These are phyloP conservation scores for Danio tinwini DNA, from an alignment of 2,797 vertebrate genomes.

Conservation along the genomic window DNA sequence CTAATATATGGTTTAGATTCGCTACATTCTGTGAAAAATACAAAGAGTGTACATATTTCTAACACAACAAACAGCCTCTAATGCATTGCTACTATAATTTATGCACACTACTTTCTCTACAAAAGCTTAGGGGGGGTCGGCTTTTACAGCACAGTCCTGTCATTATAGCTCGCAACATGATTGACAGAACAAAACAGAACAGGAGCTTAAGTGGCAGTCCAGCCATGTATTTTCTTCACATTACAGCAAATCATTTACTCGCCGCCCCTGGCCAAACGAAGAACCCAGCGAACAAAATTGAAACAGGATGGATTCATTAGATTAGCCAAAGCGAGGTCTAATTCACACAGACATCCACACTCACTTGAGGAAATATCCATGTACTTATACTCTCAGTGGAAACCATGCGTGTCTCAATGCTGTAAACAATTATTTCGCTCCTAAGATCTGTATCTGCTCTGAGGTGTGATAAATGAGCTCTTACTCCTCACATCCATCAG, in stretches of 20 bases:
- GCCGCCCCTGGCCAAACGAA: slow-evolving; percentile 21
- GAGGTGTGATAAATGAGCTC: slow-evolving; percentile 39
- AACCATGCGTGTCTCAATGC: background rate
- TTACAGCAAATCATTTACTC: slow-evolving; percentile 38
- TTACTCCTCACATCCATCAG: slow-evolving; percentile 42
- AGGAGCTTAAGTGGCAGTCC: slow-evolving; percentile 23
- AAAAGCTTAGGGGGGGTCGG: background rate
- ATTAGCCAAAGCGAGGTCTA: slow-evolving; percentile 25
- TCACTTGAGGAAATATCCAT: slow-evolving; percentile 27
- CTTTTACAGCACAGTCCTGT: slow-evolving; percentile 21
- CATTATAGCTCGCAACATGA: slow-evolving; percentile 31
- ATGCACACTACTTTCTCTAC: background rate
- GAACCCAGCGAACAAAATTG: slow-evolving; percentile 10
- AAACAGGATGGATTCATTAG: slow-evolving; percentile 28
- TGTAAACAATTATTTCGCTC: slow-evolving; percentile 19
- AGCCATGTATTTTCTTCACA: slow-evolving; percentile 30
- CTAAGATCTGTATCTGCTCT: slow-evolving; percentile 27
- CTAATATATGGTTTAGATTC: too few species aligned
- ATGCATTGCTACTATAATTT: slow-evolving; percentile 28
- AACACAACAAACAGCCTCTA: slow-evolving; percentile 13
- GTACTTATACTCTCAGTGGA: background rate
- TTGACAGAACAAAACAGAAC: slow-evolving; percentile 27
- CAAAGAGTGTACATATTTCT: background rate
- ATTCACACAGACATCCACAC: slow-evolving; percentile 30
- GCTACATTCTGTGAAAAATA: too few species aligned